A percentile compares a stretch with the other conserved stretches of the same genome.
phyloP scores from a whole-genome alignment of 1,140 invertebrate species.

The Hyphantria cunea region DNA sequence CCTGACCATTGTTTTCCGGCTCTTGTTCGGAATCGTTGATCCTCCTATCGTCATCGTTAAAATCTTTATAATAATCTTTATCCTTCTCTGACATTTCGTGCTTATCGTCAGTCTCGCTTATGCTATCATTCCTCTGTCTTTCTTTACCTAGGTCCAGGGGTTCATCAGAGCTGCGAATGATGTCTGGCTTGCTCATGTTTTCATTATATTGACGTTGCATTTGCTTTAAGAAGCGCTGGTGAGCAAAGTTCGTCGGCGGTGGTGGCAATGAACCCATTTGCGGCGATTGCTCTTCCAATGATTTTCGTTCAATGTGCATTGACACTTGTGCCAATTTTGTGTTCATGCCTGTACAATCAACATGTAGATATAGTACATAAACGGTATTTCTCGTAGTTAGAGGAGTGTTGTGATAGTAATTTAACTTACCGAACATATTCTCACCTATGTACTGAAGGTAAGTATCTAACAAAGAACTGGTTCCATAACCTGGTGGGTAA shows the following conservation, averaged over 20 bases:
- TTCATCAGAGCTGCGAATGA: slow-evolving; percentile 71
- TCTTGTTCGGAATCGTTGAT: slow-evolving; percentile 61
- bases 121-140: slow-evolving; percentile 61
- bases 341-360: slow-evolving; percentile 80
- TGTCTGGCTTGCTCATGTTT: slow-evolving; percentile 67
- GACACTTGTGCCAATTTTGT: slow-evolving; percentile 88
- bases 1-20: slow-evolving; percentile 66
- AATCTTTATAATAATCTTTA: slow-evolving; percentile 62
- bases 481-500: slow-evolving; percentile 81
- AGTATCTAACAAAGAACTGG: slow-evolving; percentile 90
- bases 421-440: slow-evolving; percentile 84
- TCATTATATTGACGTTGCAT: slow-evolving; percentile 83
- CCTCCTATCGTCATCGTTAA: slow-evolving; percentile 64
- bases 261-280: slow-evolving; percentile 77
- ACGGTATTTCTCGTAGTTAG: not conserved
- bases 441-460: slow-evolving; percentile 93
- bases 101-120: slow-evolving; percentile 58
- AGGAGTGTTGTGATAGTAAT: not conserved
- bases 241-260: slow-evolving; percentile 71
- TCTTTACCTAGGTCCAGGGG: slow-evolving; percentile 78
- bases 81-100: slow-evolving; percentile 60
- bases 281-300: slow-evolving; percentile 73
- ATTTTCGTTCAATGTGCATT: slow-evolving; percentile 83
- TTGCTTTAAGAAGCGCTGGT: slow-evolving; percentile 83
- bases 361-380: not conserved